Conservation (phyloP, 2,888 invertebrate species). For the Andrena camellia region DNA sequence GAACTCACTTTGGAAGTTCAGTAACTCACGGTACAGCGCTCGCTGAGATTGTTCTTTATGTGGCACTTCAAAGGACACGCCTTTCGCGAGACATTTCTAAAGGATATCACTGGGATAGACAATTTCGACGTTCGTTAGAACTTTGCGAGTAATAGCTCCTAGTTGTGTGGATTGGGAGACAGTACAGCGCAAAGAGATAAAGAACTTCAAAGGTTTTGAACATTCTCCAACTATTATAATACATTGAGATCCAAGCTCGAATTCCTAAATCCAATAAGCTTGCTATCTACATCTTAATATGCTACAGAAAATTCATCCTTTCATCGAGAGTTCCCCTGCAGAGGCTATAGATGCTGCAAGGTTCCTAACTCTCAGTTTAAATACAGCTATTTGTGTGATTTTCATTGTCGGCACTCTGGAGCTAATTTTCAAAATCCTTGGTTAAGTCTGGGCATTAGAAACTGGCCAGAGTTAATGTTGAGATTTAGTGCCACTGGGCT, state of each 20-base stretch:
- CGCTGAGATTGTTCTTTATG: not conserved
- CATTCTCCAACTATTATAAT: not conserved
- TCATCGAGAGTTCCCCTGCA: not conserved
- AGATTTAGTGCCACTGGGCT: constrained; percentile 32
- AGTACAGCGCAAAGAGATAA: not conserved
- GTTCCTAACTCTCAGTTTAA: not conserved
- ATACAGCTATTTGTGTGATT: not conserved
- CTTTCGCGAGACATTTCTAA: not conserved
- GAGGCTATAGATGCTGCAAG: not conserved
- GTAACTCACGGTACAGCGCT: not conserved
- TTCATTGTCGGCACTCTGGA: not conserved
- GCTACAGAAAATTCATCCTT: not conserved
- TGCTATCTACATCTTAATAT: not conserved
- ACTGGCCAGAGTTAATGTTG: not conserved
- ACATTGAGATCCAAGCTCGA: too few relatives aligned
- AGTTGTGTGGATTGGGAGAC: not conserved
- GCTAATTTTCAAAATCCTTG: not conserved
- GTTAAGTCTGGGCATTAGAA: constrained; percentile 1
- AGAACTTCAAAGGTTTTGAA: not conserved
- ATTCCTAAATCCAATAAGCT: not conserved
- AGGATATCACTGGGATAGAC: not conserved
- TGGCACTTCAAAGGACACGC: not conserved
- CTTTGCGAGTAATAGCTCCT: not conserved
- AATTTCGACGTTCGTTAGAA: not conserved
- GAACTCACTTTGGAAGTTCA: not conserved